Conservation (phyloP, 2,888 invertebrate genomes). For the Chalcis sispes region DNA sequence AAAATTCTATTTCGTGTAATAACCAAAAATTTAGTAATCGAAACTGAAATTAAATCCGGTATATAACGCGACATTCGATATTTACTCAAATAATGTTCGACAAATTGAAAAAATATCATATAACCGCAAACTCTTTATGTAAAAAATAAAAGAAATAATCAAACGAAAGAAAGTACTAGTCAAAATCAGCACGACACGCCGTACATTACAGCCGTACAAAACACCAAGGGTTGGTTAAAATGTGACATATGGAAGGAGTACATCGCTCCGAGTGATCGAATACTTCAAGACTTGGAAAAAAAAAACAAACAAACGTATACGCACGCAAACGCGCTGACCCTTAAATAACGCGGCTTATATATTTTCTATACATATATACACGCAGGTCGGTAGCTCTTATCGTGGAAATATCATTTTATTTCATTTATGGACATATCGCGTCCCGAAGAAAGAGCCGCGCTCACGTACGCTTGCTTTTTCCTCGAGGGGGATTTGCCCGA, state of each 20-base stretch:
- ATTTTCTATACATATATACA: no score
- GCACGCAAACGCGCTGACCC: conserved; percentile 65
- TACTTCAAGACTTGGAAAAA: neutral
- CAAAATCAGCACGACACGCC: neutral
- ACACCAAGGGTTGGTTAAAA: conserved; percentile 13
- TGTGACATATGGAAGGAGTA: conserved; percentile 32
- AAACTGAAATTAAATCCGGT: neutral
- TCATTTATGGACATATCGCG: conserved; percentile 74
- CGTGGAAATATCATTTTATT: conserved; percentile 75
- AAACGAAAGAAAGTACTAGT: no score
- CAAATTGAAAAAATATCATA: neutral
- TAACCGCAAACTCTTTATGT: no score
- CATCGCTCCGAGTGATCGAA: neutral
- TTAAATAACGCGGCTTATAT: conserved; percentile 72
- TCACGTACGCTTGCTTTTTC: neutral
- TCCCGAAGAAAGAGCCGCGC: conserved; percentile 27
- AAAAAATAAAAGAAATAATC: neutral
- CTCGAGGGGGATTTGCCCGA: conserved; percentile 58
- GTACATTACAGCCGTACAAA: neutral
- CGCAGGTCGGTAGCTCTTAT: conserved; percentile 59
- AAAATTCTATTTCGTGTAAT: conserved; percentile 10
- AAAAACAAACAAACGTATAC: neutral
- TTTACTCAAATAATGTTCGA: conserved; percentile 41
- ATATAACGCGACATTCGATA: conserved; percentile 10
- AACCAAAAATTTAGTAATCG: conserved; percentile 15